A percentile compares a stretch with the other conserved stretches of the same genome.
Evolutionary conservation across 1,140 invertebrate species (phyloP).

Genomic region (Platyscapa corneri): DNA sequence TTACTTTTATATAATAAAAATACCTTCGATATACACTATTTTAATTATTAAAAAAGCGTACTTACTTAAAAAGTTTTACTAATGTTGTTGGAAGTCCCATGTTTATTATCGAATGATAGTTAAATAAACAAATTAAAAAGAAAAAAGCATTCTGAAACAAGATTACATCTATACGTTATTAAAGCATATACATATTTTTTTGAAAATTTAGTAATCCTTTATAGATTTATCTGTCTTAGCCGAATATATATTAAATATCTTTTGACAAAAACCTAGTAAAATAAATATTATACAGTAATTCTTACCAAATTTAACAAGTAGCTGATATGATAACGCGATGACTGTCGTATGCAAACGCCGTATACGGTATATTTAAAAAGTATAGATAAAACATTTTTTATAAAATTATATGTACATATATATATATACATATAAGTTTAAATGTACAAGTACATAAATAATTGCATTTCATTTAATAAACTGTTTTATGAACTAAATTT

Average conservation of each 20-base stretch:
- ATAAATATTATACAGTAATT: background rate
- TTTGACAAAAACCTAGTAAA: background rate
- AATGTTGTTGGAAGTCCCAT: constrained; percentile 50
- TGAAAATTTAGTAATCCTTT: background rate
- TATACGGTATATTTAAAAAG: background rate
- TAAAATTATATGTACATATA: no score
- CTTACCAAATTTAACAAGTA: background rate
- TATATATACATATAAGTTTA: no score
- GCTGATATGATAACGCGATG: background rate
- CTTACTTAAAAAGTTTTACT: constrained; percentile 50
- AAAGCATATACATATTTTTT: background rate
- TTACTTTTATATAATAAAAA: no score
- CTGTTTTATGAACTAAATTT: no score
- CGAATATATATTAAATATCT: background rate
- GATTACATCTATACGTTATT: background rate
- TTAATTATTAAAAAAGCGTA: background rate
- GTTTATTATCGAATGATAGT: background rate
- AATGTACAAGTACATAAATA: no score
- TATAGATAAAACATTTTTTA: background rate
- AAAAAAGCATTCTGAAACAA: background rate
- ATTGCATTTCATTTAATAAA: no score
- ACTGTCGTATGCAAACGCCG: background rate
- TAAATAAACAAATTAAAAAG: background rate
- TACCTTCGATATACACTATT: no score
- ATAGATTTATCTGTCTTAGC: background rate